Evolutionary conservation across 2,888 invertebrate genomes (phyloP).

Genomic region (Mamestra brassicae): DNA sequence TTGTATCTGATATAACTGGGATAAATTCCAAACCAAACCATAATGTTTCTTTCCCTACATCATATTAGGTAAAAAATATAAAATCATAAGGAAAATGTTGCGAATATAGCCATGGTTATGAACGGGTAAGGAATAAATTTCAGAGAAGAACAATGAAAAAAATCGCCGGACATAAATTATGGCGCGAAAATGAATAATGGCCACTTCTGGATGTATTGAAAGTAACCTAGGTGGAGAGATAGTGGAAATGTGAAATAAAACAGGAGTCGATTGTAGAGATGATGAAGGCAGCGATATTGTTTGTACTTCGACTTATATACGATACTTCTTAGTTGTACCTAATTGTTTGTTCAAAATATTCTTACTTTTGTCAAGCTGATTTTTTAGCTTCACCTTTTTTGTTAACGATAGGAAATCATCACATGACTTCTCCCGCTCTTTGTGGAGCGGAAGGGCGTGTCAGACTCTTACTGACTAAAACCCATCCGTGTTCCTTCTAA

Average conservation of each 20-base stretch:
- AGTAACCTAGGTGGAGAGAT: constrained; percentile 34
- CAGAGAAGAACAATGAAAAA: constrained; percentile 49
- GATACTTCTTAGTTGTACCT: too few species aligned
- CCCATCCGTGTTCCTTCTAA: too few species aligned
- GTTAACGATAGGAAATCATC: background rate
- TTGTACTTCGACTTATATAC: background rate
- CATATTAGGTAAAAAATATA: constrained; percentile 24
- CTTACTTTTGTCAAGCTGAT: background rate
- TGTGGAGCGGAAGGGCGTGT: too few species aligned
- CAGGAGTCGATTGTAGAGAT: constrained; percentile 14
- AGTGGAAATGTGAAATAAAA: constrained; percentile 51
- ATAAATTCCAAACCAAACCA: background rate
- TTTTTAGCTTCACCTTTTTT: background rate
- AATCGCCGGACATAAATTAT: constrained; percentile 53
- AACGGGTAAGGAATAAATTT: constrained; percentile 49
- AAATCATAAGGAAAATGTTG: constrained; percentile 20
- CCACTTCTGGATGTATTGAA: constrained; percentile 38
- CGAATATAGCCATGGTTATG: constrained; percentile 15
- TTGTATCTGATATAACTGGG: background rate
- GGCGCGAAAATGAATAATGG: constrained; percentile 57
- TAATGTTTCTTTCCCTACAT: background rate
- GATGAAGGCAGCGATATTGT: background rate
- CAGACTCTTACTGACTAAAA: too few species aligned
- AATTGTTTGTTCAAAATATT: background rate
- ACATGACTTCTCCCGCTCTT: too few species aligned